phyloP scores from a whole-genome alignment of 2,888 invertebrate species.

The Chloromyia formosa region DNA sequence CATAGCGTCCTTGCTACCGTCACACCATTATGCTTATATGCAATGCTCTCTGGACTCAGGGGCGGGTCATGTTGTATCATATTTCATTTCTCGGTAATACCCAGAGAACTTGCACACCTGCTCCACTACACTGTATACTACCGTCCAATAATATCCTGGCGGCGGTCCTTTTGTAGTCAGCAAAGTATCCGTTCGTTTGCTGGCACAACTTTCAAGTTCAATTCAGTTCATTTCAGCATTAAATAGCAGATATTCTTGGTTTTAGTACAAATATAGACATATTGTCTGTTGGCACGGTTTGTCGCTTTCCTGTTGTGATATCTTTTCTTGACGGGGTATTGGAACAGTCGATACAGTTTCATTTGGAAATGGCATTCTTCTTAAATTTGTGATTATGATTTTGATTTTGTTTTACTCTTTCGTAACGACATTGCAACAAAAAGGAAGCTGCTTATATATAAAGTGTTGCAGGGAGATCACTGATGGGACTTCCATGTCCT shows the following conservation, averaged over 20 bases:
- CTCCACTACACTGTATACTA: not conserved
- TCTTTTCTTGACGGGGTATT: too few species aligned
- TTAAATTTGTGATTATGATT: too few species aligned
- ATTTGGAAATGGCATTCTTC: too few species aligned
- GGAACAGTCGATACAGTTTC: too few species aligned
- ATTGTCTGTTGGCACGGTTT: not conserved
- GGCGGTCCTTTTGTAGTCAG: too few species aligned
- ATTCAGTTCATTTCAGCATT: slow-evolving; percentile 7
- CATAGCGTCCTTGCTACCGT: slow-evolving; percentile 7
- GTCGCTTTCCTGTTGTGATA: too few species aligned
- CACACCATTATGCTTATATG: slow-evolving; percentile 22
- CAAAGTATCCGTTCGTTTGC: not conserved
- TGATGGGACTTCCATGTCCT: too few species aligned
- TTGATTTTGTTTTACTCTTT: too few species aligned
- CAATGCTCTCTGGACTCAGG: not conserved
- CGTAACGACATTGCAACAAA: too few species aligned
- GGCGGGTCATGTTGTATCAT: slow-evolving; percentile 37
- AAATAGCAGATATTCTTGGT: not conserved
- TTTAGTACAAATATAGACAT: not conserved
- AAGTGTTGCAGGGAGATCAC: too few species aligned
- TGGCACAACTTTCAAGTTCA: slow-evolving; percentile 5
- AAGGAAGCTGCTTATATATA: too few species aligned
- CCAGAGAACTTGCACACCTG: slow-evolving; percentile 38
- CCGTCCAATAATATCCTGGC: not conserved
- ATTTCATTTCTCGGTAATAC: slow-evolving; percentile 41